phyloP scores from a whole-genome alignment of 2,797 vertebrate genomes.

The Hypotaenidia philippensis region DNA sequence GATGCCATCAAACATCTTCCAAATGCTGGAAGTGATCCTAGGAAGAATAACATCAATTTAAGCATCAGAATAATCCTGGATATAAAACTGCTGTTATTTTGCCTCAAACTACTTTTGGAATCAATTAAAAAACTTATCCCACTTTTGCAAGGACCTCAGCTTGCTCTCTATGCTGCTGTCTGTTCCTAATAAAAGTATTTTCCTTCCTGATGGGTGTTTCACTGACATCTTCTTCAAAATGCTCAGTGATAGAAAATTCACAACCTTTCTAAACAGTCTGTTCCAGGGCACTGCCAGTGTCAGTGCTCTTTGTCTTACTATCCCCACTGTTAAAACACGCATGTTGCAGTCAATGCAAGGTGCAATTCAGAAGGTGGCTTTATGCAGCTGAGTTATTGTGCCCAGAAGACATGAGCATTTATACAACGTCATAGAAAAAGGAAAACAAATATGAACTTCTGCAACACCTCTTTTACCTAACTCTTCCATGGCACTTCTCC shows the following conservation, averaged over 20 bases:
- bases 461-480: not conserved
- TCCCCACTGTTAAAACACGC: not conserved
- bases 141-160: not conserved
- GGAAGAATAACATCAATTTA: not conserved
- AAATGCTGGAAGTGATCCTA: not conserved
- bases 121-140: rapidly evolving
- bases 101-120: not conserved
- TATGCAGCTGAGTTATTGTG: not conserved
- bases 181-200: not conserved
- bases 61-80: not conserved
- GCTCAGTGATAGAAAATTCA: not conserved
- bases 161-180: not conserved
- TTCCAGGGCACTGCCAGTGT: not conserved
- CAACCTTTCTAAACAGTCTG: not conserved
- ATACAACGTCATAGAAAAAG: not conserved
- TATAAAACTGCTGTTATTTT: not conserved
- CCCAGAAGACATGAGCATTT: not conserved
- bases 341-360: not conserved
- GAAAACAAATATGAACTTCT: not conserved
- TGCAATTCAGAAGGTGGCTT: not conserved
- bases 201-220: not conserved
- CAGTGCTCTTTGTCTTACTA: not conserved
- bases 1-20: not conserved
- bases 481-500: not conserved
- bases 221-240: not conserved